Base-by-base conservation (phyloP, 1,140 invertebrate genomes). In the Heliothis subflexa region DNA sequence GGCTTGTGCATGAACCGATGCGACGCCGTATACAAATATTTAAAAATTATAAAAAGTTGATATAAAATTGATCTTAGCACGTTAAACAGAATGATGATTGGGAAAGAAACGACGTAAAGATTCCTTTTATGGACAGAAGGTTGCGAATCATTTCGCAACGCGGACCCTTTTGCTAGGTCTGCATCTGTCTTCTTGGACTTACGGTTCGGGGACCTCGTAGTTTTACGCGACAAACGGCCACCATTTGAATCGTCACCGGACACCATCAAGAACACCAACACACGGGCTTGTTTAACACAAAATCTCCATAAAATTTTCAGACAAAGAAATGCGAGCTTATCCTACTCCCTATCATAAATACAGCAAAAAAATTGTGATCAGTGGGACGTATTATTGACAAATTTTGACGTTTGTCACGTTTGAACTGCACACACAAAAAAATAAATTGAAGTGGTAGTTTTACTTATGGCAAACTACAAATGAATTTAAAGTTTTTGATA, bases 61-160 rank as follows among this genome's bases (percentile, higher is more conserved):
- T 98, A 98, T 75, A 98, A 95, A 86, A 98, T 94, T 71, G 97
- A 97, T 83, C 97, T 95, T 78, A 98, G 92, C 83, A 98, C 95
- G 91, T 97, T 97, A 94, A 98, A 98, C 78, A 98, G 95, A 93
- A 98, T 96, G 91, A 98, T 97, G 74, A 98, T 96, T 40, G 97
- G 97, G 91, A 97, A 97, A 77, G 97, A 98, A 92, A 98, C 97
- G 85, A 98, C 96, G 92, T 97, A 97, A 84, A 98, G 96, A 94
- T 98, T 98, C 90, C 97, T 96, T 93, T 98, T 97, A 92, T 98
- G 97, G 83, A 98, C 97, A 18, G 97, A 97, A 85, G 96, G 95
- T 88, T 96, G 95, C 82, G 95, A 91, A 54, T 86, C 92, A 94
- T 94, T 92, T 93, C 93, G 93, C 93, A 94, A 93, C 89, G 93